Base-by-base conservation (phyloP, 2,888 invertebrate genomes). In the Pyrgus malvae region DNA sequence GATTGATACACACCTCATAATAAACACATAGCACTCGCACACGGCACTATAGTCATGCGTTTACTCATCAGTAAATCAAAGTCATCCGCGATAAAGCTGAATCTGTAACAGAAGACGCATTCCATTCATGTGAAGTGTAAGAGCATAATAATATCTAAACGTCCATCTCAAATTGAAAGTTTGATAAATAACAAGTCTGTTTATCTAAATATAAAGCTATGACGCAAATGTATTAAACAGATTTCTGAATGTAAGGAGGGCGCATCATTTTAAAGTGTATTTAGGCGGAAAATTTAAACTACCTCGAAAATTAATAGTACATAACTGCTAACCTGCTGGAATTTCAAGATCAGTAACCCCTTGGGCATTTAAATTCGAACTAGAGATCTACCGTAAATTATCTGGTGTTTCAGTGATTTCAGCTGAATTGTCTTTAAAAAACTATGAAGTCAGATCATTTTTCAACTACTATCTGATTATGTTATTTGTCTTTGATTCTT, bases 171-270 rank as follows among this genome's bases (percentile, higher is more conserved):
- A 63, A 59, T 70, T 61, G 61, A 64, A 69, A 62, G 25, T 50
- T 66, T 76, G 70, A 78, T 74, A 64, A 76, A 78, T 72, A 64
- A 64, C 60, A 55, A 59, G 62, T 67, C 69, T 73, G 70, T 56
- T 69, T 40, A 41, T 63, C 72, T 71, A 72, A 69, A 78, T 76
- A 68, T 76, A 72, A 65, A 64, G 58, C 59, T 64, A 63, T 83
- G 81, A 83, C 81, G 80, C 76, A 74, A 67, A 66, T 61, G 61
- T 65, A 59, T 65, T 51, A 62, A 65, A 44, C 31, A 51, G 42
- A 58, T 65, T 60, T 58, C 65, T n/a, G 9, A 9, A 57, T 27
- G 27, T 23, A 21, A 19, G 14, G 40, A 0, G 12, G 40, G 16
- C 12, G 53, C 37, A 56, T 55, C 42, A 51, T 56, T 27, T 45